Conservation (phyloP, 2,797 vertebrate species). For the Aplochiton taeniatus region DNA sequence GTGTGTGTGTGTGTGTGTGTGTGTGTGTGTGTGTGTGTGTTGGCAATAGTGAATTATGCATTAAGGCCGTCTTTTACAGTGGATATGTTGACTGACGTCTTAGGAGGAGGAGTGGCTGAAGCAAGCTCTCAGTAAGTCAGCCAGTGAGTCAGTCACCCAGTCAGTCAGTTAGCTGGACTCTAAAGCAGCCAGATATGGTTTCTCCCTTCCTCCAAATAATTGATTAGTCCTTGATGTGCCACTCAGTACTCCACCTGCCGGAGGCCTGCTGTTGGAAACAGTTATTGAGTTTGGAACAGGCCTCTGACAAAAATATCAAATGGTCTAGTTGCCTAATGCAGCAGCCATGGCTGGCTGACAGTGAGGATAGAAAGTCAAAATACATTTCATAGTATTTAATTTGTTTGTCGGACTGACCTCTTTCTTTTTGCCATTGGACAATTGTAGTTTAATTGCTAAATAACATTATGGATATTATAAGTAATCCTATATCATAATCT, state of each 20-base stretch:
- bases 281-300: conserved; percentile 1
- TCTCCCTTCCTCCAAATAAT: conserved; percentile 35
- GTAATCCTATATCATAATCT: too few relatives aligned
- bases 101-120: background rate
- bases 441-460: too few relatives aligned
- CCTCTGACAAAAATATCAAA: too few relatives aligned
- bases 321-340: too few relatives aligned
- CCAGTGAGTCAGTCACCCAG: background rate
- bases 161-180: background rate
- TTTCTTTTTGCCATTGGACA: too few relatives aligned
- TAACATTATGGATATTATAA: too few relatives aligned
- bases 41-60: conserved; percentile 31
- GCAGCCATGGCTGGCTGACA: too few relatives aligned
- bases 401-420: too few relatives aligned
- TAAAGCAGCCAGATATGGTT: conserved; percentile 13
- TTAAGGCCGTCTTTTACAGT: background rate
- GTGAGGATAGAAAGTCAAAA: too few relatives aligned
- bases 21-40: background rate
- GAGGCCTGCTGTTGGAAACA: background rate
- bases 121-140: background rate
- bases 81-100: conserved; percentile 7
- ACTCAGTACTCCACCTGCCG: background rate
- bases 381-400: too few relatives aligned
- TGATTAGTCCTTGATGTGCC: conserved; percentile 24
- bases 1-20: background rate